A percentile compares a stretch with the other conserved stretches of the same genome.
Conservation (phyloP, 92 coral and sea anemone species). For the Galaxea fascicularis region DNA sequence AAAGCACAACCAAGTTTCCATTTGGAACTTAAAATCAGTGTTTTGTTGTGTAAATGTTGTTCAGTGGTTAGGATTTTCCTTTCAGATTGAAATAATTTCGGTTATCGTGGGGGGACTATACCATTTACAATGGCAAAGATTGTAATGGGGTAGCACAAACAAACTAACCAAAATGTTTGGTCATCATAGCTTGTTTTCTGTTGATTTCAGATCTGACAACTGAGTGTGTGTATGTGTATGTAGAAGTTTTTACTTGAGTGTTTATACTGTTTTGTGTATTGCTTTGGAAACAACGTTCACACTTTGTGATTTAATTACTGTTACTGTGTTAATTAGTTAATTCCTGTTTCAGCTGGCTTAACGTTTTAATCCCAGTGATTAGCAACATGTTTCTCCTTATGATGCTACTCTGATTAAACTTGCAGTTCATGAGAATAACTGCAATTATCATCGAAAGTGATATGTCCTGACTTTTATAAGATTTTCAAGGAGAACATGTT, state of each 20-base stretch:
- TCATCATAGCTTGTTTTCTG: not conserved
- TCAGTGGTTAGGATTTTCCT: not conserved
- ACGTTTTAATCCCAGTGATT: no score
- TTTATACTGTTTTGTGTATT: not conserved
- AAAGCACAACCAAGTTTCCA: not conserved
- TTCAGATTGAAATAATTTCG: not conserved
- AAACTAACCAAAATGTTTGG: not conserved
- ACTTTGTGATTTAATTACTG: not conserved
- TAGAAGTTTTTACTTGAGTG: not conserved
- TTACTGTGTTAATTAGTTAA: not conserved
- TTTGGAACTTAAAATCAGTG: not conserved
- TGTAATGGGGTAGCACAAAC: not conserved
- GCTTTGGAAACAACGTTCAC: not conserved
- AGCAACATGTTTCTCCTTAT: no score
- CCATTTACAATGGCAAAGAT: not conserved
- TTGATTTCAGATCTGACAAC: not conserved
- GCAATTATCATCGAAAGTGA: no score
- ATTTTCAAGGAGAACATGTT: no score
- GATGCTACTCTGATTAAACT: no score
- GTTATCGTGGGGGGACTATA: not conserved
- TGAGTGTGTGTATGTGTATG: not conserved
- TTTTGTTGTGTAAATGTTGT: not conserved
- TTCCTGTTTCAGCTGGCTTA: not conserved
- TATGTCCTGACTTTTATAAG: no score
- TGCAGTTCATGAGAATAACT: no score